Evolutionary conservation across 2,113 vertebrate genomes (phyloP).

Genomic region (Burhinus oedicnemus): DNA sequence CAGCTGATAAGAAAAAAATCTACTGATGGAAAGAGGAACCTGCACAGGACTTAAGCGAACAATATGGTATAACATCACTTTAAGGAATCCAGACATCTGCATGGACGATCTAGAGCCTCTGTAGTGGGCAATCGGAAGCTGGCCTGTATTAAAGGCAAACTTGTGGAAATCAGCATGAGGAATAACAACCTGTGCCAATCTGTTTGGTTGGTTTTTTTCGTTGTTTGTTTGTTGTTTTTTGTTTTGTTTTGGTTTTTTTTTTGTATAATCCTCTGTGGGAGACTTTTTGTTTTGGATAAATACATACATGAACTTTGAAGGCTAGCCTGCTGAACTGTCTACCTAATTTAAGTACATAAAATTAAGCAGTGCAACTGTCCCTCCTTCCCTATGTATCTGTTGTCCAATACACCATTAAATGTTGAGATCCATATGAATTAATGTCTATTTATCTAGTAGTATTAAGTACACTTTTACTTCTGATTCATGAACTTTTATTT

Average conservation of each 20-base stretch:
- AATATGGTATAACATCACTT: neutral
- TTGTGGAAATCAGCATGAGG: neutral
- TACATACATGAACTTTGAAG: neutral
- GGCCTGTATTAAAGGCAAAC: neutral
- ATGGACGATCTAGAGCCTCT: neutral
- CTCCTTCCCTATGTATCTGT: neutral
- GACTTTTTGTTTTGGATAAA: neutral
- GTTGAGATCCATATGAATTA: neutral
- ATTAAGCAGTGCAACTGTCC: neutral
- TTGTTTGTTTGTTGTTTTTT: no score
- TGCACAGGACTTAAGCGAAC: neutral
- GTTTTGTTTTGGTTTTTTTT: neutral
- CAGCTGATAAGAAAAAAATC: neutral
- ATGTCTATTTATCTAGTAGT: neutral
- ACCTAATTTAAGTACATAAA: neutral
- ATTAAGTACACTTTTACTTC: neutral
- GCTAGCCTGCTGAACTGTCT: neutral
- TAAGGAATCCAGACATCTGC: neutral
- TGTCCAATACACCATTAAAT: neutral
- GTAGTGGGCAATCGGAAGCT: neutral
- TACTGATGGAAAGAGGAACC: neutral
- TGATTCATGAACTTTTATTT: neutral
- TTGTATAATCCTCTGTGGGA: neutral
- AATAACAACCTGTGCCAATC: neutral
- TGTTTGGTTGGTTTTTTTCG: no score